Base-by-base conservation (phyloP, 2,113 vertebrate species). In the Rhodinocichla rosea region DNA sequence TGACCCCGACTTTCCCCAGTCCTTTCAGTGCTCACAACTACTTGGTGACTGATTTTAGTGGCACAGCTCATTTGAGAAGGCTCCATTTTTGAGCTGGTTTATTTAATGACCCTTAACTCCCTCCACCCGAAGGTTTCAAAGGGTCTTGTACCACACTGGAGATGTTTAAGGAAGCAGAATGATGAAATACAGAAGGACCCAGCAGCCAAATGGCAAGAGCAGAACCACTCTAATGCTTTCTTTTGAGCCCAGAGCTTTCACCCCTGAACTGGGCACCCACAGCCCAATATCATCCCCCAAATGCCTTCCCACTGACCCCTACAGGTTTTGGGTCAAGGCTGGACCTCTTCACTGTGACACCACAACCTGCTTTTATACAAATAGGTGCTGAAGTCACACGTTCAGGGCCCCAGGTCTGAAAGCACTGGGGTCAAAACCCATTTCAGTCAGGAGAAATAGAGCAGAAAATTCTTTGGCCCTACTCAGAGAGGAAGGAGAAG, bases 381-480 rank as follows among this genome's bases (percentile, higher is more conserved):
- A 33, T 21, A 8, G 78, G 15, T 3, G 7, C 23, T 83, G 64
- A 92, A 70, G 23, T 78, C 40, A 47, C 87, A 50, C 0, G 0
- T 40, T 78, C 71, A 56, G 44, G 42, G 22, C 15, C 33, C 13
- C n/a, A 44, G 15, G 49, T 83, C 53, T 86, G 74, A 56, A 70
- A 57, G 53, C 56, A 20, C 62, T 28, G 32, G 73, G 65, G 62
- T 94, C 70, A 57, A 79, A 89, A 64, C 39, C 40, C 11, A 2
- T 74, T 89, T 76, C 67, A 50, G 21, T 57, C 42, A 44, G 57
- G 23, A 40, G 63, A 91, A 94, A 76, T 1, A 95, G 87, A 92
- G 87, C 79, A 89, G 71, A 80, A 81, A 79, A 82, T 35, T 82
- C 59, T 85, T 89, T 92, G 89, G 88, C 89, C 64, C 37, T 65